phyloP scores from a whole-genome alignment of 2,888 invertebrate species.

The Gerris lacustris region DNA sequence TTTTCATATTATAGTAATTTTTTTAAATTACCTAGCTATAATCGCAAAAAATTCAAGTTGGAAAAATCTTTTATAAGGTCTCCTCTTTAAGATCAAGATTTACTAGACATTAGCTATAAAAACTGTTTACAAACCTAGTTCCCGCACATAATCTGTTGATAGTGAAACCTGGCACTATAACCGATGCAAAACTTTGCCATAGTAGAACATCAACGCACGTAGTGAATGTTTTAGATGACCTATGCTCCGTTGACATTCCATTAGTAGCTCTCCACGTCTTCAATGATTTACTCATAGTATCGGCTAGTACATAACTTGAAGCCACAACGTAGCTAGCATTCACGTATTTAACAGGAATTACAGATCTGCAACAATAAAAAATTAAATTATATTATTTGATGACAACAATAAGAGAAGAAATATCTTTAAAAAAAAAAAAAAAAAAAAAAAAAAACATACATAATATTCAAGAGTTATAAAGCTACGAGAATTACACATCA shows the following conservation, averaged over 20 bases:
- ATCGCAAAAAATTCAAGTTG: too few relatives aligned
- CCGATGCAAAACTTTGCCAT: conserved; percentile 90
- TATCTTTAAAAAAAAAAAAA: too few relatives aligned
- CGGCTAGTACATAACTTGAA: conserved; percentile 71
- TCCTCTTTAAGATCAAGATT: too few relatives aligned
- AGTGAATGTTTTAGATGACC: neutral
- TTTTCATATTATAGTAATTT: too few relatives aligned
- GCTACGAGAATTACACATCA: too few relatives aligned
- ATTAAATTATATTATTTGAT: neutral
- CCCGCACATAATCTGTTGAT: conserved; percentile 73
- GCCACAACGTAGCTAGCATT: conserved; percentile 58
- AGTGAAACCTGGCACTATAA: conserved; percentile 74
- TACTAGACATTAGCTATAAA: conserved; percentile 31
- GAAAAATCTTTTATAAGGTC: too few relatives aligned
- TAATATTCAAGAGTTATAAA: too few relatives aligned
- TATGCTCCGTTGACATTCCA: neutral
- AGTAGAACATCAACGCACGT: conserved; percentile 61
- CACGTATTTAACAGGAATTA: conserved; percentile 33
- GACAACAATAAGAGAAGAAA: neutral
- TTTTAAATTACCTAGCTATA: too few relatives aligned
- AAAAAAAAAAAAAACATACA: too few relatives aligned
- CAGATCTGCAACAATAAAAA: neutral
- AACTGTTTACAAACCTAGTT: conserved; percentile 39
- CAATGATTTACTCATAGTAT: conserved; percentile 64
- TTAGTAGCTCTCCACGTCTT: conserved; percentile 35